These are phyloP conservation scores for Eubasilissa regina DNA, from an alignment of 1,140 invertebrate genomes.

Conservation along the genomic window DNA sequence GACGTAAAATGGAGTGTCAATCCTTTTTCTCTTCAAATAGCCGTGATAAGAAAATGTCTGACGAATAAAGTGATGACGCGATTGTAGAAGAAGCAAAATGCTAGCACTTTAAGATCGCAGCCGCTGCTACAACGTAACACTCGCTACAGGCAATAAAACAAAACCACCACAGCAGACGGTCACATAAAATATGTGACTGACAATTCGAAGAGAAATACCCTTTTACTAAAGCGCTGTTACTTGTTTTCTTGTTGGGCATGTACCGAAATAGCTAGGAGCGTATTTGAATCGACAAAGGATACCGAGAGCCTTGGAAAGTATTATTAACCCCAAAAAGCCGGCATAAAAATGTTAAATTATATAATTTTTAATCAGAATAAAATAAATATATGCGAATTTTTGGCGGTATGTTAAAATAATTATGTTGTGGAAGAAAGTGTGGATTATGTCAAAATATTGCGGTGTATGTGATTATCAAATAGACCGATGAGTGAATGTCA, in stretches of 20 bases:
- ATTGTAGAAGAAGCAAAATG: conserved; percentile 30
- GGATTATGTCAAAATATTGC: too few relatives aligned
- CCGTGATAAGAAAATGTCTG: conserved; percentile 39
- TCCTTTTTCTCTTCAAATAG: conserved; percentile 15
- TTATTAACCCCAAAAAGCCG: neutral
- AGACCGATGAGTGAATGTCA: too few relatives aligned
- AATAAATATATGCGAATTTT: too few relatives aligned
- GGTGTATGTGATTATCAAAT: too few relatives aligned
- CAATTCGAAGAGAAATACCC: too few relatives aligned
- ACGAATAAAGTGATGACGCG: conserved; percentile 42
- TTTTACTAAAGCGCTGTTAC: neutral
- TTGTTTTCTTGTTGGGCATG: neutral
- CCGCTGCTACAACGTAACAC: neutral
- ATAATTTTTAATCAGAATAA: too few relatives aligned
- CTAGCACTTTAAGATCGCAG: conserved; percentile 8
- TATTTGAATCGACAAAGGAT: conserved; percentile 25
- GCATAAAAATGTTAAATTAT: neutral
- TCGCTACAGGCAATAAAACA: neutral
- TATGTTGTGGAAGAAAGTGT: too few relatives aligned
- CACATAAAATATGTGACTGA: neutral
- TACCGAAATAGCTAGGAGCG: conserved; percentile 4
- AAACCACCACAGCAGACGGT: neutral
- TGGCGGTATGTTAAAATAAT: too few relatives aligned
- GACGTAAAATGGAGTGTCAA: conserved; percentile 28
- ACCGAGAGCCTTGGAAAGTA: conserved; percentile 5